These are phyloP conservation scores for Caloenas nicobarica DNA, from an alignment of 2,113 vertebrate species.

Conservation along the genomic window DNA sequence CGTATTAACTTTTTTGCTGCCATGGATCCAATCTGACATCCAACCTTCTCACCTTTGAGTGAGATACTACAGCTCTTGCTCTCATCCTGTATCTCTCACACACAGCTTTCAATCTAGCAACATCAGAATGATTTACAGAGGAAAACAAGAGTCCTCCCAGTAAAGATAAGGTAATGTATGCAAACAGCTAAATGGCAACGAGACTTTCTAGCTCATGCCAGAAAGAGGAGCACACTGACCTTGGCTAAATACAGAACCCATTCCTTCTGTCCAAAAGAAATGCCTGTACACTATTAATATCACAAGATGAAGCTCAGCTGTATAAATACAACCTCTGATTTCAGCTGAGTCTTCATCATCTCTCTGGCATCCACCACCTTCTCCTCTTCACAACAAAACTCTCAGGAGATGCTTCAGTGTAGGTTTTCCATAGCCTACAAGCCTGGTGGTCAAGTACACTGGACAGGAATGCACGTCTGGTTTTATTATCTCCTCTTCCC, in stretches of 20 bases:
- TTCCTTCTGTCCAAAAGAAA: constrained; percentile 3
- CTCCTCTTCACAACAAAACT: background rate
- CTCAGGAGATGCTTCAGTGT: background rate
- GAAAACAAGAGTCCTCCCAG: background rate
- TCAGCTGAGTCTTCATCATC: constrained; percentile 35
- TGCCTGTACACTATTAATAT: constrained; percentile 34
- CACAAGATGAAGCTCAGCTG: constrained; percentile 54
- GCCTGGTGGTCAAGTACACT: background rate
- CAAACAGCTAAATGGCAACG: background rate
- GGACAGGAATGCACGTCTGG: background rate
- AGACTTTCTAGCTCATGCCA: background rate
- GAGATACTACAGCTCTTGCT: background rate
- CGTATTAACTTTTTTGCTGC: background rate
- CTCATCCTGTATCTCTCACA: background rate
- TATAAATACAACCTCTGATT: constrained; percentile 45
- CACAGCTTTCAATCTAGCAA: background rate
- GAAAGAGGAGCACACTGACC: background rate
- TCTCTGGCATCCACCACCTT: constrained; percentile 4
- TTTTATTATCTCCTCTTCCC: constrained; percentile 3
- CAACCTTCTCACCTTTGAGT: background rate
- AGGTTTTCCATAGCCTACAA: background rate
- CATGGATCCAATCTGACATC: background rate
- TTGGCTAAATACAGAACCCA: constrained; percentile 2
- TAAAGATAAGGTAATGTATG: background rate
- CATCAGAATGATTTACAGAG: background rate